Base-by-base conservation (phyloP, 1,140 invertebrate genomes). In the Nephila pilipes region DNA sequence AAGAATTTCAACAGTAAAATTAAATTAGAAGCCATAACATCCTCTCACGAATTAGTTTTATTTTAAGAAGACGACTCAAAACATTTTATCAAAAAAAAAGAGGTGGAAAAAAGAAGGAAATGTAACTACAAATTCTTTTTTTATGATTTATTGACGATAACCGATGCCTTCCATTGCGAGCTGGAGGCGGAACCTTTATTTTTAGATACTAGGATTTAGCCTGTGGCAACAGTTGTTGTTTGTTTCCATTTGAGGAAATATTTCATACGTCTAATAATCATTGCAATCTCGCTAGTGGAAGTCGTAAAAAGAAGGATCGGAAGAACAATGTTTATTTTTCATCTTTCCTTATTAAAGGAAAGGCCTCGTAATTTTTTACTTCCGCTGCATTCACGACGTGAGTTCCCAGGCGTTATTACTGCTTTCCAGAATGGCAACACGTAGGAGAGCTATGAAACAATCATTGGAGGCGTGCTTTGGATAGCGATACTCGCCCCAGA, bases 251-350 rank as follows among this genome's bases (percentile, higher is more conserved):
- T 36, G 69, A 32, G 29, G 32, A 75, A 65, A 87, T 87, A 32
- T 87, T 58, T 87, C 83, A 60, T 87, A 55, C 57, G 29, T 32
- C 83, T 55, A 85, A 65, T 87, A 87, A 87, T 87, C 63, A 87
- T 87, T 87, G 85, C 58, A 87, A 87, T 87, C 58, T 65, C 29
- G 32, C 10, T 20, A 87, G 58, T 87, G 85, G 32, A 36, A 4
- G 85, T 25, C 85, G 57, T 87, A 87, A 87, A 87, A 87, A 87
- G 18, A 58, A 32, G 29, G 14, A n/a, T 20, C 46, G 38, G 32
- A 46, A 32, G 12, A 18, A 22, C 25, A 36, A n/a, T 36, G 29
- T 63, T 87, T 87, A 63, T 87, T 87, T 87, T 63, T 65, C 85
- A 65, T 87, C 85, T 18, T 32, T 85, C n/a, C 83, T 60, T 85